These are phyloP conservation scores for Pseudomyrmex flavicornis DNA, from an alignment of 1,140 invertebrate species.

Conservation along the genomic window DNA sequence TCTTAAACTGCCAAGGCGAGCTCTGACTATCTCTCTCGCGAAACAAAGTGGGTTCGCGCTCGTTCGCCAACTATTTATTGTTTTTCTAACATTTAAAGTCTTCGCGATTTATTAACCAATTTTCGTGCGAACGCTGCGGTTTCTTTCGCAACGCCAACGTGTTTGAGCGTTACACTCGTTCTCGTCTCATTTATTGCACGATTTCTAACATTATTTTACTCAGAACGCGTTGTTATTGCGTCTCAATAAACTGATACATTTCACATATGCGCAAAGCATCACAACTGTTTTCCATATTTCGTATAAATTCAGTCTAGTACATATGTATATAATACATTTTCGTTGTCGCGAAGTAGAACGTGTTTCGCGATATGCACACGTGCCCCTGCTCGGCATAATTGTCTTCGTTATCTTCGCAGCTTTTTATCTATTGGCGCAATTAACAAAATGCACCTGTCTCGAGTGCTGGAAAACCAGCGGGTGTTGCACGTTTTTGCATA, in stretches of 20 bases:
- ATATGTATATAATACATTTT: slow-evolving; percentile 17
- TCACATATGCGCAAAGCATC: not conserved
- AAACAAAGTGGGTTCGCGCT: slow-evolving; percentile 1
- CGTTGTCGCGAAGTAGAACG: slow-evolving; percentile 23
- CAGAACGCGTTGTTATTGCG: no score
- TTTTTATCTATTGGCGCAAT: slow-evolving; percentile 53
- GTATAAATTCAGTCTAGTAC: not conserved
- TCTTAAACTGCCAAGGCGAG: slow-evolving; percentile 25
- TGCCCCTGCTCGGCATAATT: slow-evolving; percentile 10
- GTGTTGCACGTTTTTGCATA: not conserved
- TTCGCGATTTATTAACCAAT: slow-evolving; percentile 47
- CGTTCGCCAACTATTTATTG: slow-evolving; percentile 25
- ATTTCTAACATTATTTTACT: no score
- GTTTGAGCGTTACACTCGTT: no score
- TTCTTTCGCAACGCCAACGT: slow-evolving; percentile 6
- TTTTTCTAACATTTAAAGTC: slow-evolving; percentile 21
- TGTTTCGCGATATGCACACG: slow-evolving; percentile 15
- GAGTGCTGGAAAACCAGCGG: not conserved
- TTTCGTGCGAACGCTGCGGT: slow-evolving; percentile 15
- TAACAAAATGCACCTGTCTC: slow-evolving; percentile 43
- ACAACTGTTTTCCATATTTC: slow-evolving; percentile 1
- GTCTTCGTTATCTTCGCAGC: slow-evolving; percentile 36
- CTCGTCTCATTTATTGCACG: no score
- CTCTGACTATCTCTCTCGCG: not conserved
- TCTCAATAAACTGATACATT: not conserved